These are phyloP conservation scores for Macroramphosus scolopax DNA, from an alignment of 2,797 vertebrate species.

Conservation along the genomic window DNA sequence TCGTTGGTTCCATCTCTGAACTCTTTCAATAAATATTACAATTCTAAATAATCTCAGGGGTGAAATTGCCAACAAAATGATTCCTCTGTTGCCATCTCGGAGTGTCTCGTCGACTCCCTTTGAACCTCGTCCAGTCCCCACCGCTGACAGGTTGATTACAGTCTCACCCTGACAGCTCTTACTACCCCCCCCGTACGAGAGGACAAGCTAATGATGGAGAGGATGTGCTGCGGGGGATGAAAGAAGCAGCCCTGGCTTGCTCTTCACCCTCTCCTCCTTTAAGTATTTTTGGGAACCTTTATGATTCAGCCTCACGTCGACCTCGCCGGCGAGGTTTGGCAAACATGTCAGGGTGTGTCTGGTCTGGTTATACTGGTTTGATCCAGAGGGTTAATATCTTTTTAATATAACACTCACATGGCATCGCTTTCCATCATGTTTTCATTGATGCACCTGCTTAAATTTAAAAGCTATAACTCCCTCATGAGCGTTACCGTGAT, in stretches of 20 bases:
- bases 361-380: slow-evolving; percentile 32
- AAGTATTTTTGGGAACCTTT: slow-evolving; percentile 47
- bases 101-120: too few relatives aligned
- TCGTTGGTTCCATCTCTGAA: too few relatives aligned
- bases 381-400: slow-evolving; percentile 19
- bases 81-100: too few relatives aligned
- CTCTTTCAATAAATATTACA: too few relatives aligned
- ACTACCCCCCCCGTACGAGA: too few relatives aligned
- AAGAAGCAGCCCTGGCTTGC: slow-evolving; percentile 20
- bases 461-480: too few relatives aligned
- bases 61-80: too few relatives aligned
- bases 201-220: slow-evolving; percentile 46
- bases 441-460: background rate
- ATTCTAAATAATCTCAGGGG: too few relatives aligned
- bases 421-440: too few relatives aligned
- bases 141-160: slow-evolving; percentile 50
- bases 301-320: slow-evolving; percentile 38
- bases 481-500: too few relatives aligned
- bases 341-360: slow-evolving; percentile 36
- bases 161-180: too few relatives aligned
- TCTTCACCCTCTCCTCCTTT: slow-evolving; percentile 32
- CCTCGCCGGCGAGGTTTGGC: slow-evolving; percentile 41
- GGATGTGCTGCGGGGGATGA: slow-evolving; percentile 46
- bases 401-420: slow-evolving; percentile 1
- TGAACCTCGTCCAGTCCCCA: slow-evolving; percentile 14